phyloP scores from a whole-genome alignment of 2,113 vertebrate species.

The Pterocles orientalis region DNA sequence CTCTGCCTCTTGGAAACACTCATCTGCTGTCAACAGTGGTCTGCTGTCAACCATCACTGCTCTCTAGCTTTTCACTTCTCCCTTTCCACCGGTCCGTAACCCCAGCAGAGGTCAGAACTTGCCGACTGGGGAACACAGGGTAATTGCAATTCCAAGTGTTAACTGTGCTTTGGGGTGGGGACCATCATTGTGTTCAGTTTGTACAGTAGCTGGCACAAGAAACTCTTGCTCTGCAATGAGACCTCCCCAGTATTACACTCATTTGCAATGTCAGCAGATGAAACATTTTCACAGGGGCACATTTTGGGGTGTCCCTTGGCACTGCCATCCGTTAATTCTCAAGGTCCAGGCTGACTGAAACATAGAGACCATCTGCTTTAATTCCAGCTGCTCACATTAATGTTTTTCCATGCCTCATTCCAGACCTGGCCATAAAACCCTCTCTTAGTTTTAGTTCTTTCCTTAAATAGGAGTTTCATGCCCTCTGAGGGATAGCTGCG shows the following conservation, averaged over 20 bases:
- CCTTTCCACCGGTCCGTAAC: background rate
- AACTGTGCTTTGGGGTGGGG: background rate
- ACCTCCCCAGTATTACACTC: background rate
- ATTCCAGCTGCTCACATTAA: background rate
- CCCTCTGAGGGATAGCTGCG: background rate
- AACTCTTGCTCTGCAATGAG: background rate
- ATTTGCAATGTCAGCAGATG: background rate
- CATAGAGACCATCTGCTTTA: background rate
- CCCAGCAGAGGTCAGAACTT: background rate
- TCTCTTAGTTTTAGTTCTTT: background rate
- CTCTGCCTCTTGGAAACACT: background rate
- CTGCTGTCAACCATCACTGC: background rate
- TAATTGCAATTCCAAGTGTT: background rate
- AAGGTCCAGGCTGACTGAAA: background rate
- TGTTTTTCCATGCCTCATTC: background rate
- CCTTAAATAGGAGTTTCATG: background rate
- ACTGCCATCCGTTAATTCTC: background rate
- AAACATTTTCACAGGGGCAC: background rate
- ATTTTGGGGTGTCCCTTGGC: background rate
- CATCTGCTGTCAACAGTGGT: background rate
- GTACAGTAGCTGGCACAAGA: background rate
- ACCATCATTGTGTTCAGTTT: fast-evolving
- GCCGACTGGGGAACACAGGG: background rate
- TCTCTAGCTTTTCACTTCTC: background rate
- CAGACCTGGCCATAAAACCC: background rate